These are phyloP conservation scores for Yponomeuta sedellus DNA, from an alignment of 2,888 invertebrate species.

Conservation along the genomic window DNA sequence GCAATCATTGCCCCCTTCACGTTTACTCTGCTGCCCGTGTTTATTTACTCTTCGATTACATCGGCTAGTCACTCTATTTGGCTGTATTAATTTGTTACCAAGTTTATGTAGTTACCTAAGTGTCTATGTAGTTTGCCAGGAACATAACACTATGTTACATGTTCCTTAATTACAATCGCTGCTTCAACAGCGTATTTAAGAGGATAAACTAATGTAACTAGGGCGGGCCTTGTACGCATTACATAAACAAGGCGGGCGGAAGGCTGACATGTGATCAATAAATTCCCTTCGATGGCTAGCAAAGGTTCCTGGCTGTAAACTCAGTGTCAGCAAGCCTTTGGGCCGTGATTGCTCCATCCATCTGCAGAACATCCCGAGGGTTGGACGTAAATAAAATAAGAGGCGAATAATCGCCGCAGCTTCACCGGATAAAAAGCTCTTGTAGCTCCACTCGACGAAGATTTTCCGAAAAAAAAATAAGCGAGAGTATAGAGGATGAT, in stretches of 20 bases:
- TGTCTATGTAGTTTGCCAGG: background rate
- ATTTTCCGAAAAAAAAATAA: slow-evolving; percentile 20
- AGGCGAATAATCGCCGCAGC: slow-evolving; percentile 43
- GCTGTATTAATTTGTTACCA: background rate
- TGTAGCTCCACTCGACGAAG: slow-evolving; percentile 21
- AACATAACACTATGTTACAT: background rate
- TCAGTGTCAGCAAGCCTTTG: slow-evolving; percentile 21
- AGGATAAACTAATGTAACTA: slow-evolving; percentile 8
- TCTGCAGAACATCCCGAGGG: slow-evolving; percentile 46
- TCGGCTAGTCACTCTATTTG: background rate
- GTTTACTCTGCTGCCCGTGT: slow-evolving; percentile 23
- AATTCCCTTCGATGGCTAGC: slow-evolving; percentile 46
- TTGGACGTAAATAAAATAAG: slow-evolving; percentile 57
- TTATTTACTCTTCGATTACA: slow-evolving; percentile 8
- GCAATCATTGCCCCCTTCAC: slow-evolving; percentile 45
- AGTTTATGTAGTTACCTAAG: background rate
- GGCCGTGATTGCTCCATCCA: slow-evolving; percentile 66
- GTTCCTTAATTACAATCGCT: slow-evolving; percentile 1
- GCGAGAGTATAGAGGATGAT: slow-evolving; percentile 6
- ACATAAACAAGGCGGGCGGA: slow-evolving; percentile 51
- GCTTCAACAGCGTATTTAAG: slow-evolving; percentile 1
- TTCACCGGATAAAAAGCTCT: slow-evolving; percentile 29
- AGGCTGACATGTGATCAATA: slow-evolving; percentile 66
- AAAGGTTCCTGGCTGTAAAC: slow-evolving; percentile 43
- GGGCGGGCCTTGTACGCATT: slow-evolving; percentile 27